Conservation (phyloP, 2,113 vertebrate species). For the Protomyctophum bolini region DNA sequence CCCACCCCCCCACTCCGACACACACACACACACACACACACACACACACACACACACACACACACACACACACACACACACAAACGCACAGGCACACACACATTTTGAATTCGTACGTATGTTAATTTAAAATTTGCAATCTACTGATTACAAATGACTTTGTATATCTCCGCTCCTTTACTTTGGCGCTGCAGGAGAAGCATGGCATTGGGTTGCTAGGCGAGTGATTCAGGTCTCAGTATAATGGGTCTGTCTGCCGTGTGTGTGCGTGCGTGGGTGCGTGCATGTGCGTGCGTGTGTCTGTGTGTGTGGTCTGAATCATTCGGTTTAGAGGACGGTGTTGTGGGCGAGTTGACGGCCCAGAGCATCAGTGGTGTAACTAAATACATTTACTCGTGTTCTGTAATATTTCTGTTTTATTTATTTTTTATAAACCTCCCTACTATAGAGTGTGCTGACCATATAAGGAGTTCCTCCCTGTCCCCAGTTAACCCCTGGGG, state of each 20-base stretch:
- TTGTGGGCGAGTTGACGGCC: constrained; percentile 26
- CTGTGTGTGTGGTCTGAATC: constrained; percentile 40
- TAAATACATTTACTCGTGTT: no score
- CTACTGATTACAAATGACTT: constrained; percentile 26
- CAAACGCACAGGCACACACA: no score
- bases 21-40: no score
- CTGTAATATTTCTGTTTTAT: no score
- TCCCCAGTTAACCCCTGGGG: no score
- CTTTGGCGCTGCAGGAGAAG: constrained; percentile 18
- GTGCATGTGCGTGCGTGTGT: constrained; percentile 31
- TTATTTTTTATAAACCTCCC: no score
- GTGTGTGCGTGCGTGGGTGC: constrained; percentile 28
- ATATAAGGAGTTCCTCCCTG: no score
- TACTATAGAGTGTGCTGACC: no score
- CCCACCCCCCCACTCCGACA: not conserved
- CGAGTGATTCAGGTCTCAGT: constrained; percentile 32
- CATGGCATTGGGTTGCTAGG: constrained; percentile 42
- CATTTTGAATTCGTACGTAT: no score
- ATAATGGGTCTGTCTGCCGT: constrained; percentile 33
- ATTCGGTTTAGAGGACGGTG: constrained; percentile 56
- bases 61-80: no score
- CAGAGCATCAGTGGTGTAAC: not conserved
- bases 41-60: no score
- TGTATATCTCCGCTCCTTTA: constrained; percentile 38
- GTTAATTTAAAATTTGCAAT: no score